Evolutionary conservation across 2,113 vertebrate genomes (phyloP).

Genomic region (Brachyistius frenatus): DNA sequence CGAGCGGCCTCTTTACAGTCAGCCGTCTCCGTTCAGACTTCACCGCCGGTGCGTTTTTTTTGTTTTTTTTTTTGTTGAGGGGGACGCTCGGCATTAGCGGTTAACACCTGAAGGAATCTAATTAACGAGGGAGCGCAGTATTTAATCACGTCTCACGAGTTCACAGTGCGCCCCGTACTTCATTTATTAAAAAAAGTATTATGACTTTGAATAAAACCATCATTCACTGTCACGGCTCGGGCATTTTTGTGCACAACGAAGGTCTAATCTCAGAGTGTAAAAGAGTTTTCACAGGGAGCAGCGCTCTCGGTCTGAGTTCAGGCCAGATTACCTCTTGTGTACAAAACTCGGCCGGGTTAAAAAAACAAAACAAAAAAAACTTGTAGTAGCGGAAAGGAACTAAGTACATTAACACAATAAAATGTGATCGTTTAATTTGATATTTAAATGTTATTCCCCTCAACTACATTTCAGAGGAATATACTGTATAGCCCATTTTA

Average conservation of each 20-base stretch:
- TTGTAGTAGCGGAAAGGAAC: neutral
- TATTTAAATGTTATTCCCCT: neutral
- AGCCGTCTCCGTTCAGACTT: slow-evolving; percentile 24
- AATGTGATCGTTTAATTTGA: neutral
- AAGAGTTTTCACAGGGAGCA: slow-evolving; percentile 28
- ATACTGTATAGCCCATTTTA: neutral
- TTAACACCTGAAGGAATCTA: slow-evolving; percentile 80
- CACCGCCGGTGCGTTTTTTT: slow-evolving; percentile 23
- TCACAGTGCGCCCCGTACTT: slow-evolving; percentile 66
- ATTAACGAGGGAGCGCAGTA: slow-evolving; percentile 70
- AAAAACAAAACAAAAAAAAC: neutral
- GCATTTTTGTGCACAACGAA: slow-evolving; percentile 46
- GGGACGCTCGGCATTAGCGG: slow-evolving; percentile 69
- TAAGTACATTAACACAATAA: neutral
- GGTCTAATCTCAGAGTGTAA: slow-evolving; percentile 42
- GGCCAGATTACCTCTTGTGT: neutral
- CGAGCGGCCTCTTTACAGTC: slow-evolving; percentile 35
- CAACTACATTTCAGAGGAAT: neutral
- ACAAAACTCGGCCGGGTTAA: no score
- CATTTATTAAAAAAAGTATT: slow-evolving; percentile 76
- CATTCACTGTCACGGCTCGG: slow-evolving; percentile 70
- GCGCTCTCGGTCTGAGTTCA: slow-evolving; percentile 24
- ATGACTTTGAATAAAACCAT: slow-evolving; percentile 78
- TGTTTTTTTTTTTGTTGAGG: no score
- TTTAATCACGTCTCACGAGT: slow-evolving; percentile 73